Conservation (phyloP, 1,140 invertebrate genomes). For the Stenopsyche tienmushanensis region DNA sequence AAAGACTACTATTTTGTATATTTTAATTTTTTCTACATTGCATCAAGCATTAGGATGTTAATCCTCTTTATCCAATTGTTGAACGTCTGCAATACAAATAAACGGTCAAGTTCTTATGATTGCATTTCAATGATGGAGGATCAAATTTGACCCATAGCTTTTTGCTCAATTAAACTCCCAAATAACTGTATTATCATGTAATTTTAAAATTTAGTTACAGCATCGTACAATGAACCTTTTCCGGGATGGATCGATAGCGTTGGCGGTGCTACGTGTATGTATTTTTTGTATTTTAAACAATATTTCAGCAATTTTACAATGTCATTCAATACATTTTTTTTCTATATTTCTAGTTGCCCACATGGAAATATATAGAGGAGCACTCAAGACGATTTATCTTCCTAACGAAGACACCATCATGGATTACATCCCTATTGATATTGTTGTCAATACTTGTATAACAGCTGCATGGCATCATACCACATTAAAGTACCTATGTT, state of each 20-base stretch:
- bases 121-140: too few species aligned
- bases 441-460: slow-evolving; percentile 86
- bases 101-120: too few species aligned
- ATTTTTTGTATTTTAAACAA: too few species aligned
- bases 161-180: too few species aligned
- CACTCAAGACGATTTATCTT: slow-evolving; percentile 75
- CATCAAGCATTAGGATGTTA: too few species aligned
- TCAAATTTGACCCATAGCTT: too few species aligned
- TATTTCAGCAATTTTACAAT: not conserved
- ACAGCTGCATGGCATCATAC: slow-evolving; percentile 77
- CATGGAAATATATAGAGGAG: slow-evolving; percentile 83
- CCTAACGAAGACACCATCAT: slow-evolving; percentile 71
- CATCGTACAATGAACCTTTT: slow-evolving; percentile 72
- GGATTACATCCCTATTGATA: slow-evolving; percentile 89
- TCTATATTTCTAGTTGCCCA: not conserved
- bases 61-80: too few species aligned
- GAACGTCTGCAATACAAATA: not conserved
- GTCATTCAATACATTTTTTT: too few species aligned
- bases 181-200: too few species aligned
- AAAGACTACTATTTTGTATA: too few species aligned
- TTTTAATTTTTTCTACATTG: too few species aligned
- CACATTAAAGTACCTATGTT: slow-evolving; percentile 53
- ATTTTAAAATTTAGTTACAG: slow-evolving; percentile 62
- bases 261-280: slow-evolving; percentile 71
- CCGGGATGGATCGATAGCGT: slow-evolving; percentile 95